Percentiles rank a stretch among this genome's conserved stretches.
phyloP scores from a whole-genome alignment of 1,140 invertebrate genomes.

The Parapsyche elsis region DNA sequence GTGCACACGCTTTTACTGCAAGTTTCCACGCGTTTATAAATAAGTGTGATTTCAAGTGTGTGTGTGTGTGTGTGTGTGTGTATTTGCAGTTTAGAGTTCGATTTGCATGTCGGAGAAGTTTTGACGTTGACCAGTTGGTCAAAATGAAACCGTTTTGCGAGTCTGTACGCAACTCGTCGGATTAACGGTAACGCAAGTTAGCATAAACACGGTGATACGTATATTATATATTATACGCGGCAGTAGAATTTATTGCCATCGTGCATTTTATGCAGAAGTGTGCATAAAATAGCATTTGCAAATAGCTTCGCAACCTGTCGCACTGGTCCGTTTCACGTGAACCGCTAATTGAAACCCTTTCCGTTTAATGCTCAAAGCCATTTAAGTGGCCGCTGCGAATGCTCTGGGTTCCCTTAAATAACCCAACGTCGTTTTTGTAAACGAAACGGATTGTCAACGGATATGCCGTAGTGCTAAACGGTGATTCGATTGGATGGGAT shows the following conservation, averaged over 20 bases:
- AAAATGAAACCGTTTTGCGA: background rate
- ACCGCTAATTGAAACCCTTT: conserved; percentile 51
- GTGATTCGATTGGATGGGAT: background rate
- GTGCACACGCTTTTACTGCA: no score
- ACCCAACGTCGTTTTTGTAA: background rate
- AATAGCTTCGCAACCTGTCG: conserved; percentile 3
- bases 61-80: no score
- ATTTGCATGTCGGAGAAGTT: no score
- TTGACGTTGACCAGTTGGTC: no score
- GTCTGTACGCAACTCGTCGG: background rate
- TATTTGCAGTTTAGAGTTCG: no score
- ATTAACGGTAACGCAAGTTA: conserved; percentile 35
- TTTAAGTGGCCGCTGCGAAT: background rate
- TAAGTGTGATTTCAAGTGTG: no score
- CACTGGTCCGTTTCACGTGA: conserved; percentile 29
- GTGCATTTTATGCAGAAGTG: no score
- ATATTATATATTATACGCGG: background rate
- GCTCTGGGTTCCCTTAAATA: background rate
- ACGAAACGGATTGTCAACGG: background rate
- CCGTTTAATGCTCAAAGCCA: conserved; percentile 18
- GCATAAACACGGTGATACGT: background rate
- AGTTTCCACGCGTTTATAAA: no score
- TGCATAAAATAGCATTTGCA: conserved; percentile 12
- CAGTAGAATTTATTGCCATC: background rate
- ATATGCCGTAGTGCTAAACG: background rate